A percentile compares a stretch with the other conserved stretches of the same genome.
phyloP scores from a whole-genome alignment of 2,888 invertebrate genomes.

The Blomia tropicalis region DNA sequence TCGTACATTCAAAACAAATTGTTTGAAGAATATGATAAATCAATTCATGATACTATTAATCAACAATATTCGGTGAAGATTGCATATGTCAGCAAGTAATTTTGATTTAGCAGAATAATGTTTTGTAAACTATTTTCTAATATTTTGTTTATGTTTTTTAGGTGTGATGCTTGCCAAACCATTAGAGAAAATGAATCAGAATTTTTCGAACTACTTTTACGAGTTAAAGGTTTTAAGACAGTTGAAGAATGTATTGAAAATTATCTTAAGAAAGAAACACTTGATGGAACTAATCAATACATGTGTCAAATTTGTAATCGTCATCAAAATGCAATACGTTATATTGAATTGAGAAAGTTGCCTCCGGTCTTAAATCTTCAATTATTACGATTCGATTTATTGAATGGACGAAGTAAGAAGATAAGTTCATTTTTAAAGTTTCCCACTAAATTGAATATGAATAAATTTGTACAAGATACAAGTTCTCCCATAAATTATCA shows the following conservation, averaged over 20 bases:
- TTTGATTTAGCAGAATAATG: background rate
- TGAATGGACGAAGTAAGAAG: conserved; percentile 46
- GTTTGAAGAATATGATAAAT: conserved; percentile 34
- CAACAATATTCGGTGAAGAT: conserved; percentile 41
- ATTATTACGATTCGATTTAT: conserved; percentile 46
- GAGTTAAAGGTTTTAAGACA: conserved; percentile 42
- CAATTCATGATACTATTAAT: conserved; percentile 37
- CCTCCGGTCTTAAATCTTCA: conserved; percentile 48
- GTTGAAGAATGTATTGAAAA: conserved; percentile 43
- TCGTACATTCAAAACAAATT: conserved; percentile 43
- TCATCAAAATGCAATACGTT: conserved; percentile 45
- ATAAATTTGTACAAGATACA: conserved; percentile 34
- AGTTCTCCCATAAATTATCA: conserved; percentile 37
- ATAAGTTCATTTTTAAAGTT: conserved; percentile 45
- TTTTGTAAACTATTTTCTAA: background rate
- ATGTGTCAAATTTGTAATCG: conserved; percentile 43
- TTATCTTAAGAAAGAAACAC: conserved; percentile 44
- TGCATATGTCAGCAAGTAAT: conserved; percentile 38
- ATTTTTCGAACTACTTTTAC: conserved; percentile 47
- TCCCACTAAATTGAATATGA: conserved; percentile 47
- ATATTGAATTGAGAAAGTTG: conserved; percentile 42
- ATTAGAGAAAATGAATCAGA: conserved; percentile 42
- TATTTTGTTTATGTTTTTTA: conserved; percentile 29
- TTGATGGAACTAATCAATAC: conserved; percentile 46
- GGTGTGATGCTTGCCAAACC: conserved; percentile 42